These are phyloP conservation scores for Diuraphis noxia DNA, from an alignment of 1,140 invertebrate species.

Conservation along the genomic window DNA sequence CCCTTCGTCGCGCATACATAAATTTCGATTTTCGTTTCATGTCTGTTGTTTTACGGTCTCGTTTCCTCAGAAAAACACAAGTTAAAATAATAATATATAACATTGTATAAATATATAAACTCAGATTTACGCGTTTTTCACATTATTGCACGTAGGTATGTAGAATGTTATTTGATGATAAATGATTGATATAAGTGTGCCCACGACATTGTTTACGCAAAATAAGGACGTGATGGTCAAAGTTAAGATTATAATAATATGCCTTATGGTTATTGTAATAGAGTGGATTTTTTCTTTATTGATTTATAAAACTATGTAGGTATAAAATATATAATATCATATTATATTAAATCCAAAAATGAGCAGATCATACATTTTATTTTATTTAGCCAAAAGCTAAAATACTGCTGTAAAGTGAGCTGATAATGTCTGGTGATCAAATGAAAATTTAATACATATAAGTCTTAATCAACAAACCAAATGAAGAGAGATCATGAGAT, in stretches of 20 bases:
- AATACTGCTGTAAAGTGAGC: not conserved
- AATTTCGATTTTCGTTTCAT: conserved; percentile 1
- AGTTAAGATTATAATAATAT: no score
- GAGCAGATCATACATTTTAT: not conserved
- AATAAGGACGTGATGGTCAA: not conserved
- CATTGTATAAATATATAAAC: not conserved
- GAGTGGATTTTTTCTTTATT: not conserved
- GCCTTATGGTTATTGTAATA: no score
- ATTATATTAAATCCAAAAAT: not conserved
- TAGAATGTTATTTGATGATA: no score
- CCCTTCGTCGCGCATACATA: not conserved
- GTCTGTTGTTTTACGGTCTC: not conserved
- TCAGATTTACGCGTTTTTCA: not conserved
- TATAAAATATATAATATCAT: no score
- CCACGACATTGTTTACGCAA: no score
- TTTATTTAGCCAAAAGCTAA: not conserved
- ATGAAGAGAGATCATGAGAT: not conserved
- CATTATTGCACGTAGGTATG: no score
- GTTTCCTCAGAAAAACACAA: not conserved
- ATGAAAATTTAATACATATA: not conserved
- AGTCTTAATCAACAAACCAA: not conserved
- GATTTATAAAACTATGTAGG: no score
- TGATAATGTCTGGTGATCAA: not conserved
- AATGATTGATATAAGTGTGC: no score
- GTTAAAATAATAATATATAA: not conserved